Evolutionary conservation across 2,888 invertebrate species (phyloP), one percentile per base, ranked within the genome.

Genomic region (Hofmannophila pseudospretella): DNA sequence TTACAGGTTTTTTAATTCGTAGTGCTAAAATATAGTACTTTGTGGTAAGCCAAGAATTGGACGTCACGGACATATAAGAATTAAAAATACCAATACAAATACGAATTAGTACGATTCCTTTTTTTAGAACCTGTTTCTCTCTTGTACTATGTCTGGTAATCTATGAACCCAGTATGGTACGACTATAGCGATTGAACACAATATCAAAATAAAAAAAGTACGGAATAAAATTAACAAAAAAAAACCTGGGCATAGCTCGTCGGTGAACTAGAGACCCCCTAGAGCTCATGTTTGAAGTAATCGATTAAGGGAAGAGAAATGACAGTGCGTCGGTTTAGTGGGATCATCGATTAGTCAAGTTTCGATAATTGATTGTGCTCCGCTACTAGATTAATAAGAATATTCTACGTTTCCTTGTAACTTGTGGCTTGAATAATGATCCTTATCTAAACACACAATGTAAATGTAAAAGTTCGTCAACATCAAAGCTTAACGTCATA

Each of bases 291-390:
- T 78, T 80, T 80, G 70, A 79, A 82, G 69, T 82, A 79, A 84
- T 85, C 84, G 82, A 82, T 82, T 81, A 79, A 71, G 67, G 74
- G 70, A 81, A 80, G 85, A 86, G 84, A 84, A 86, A 86, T 85
- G 85, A 85, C 85, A 85, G 74, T 58, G 76, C 71, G 80, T 82
- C 81, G 67, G 62, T 73, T 75, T 76, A 78, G 75, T 72, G 60
- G 72, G 66, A 66, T 65, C 70, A 62, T 67, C 76, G 67, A 85
- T 86, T 78, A 77, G 72, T 86, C 81, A 82, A 69, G 69, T 78
- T 82, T 81, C 53, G 78, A 81, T 82, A 82, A 85, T 85, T 81
- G 78, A 86, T 86, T 75, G 64, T 70, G 63, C 65, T 67, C 48
- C 58, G 72, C 78, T 77, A 77, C 79, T 77, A 80, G 80, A 85